Percentiles rank a stretch among this genome's conserved stretches.
Evolutionary conservation across 2,888 invertebrate genomes (phyloP).

Genomic region (Tinea trinotella): DNA sequence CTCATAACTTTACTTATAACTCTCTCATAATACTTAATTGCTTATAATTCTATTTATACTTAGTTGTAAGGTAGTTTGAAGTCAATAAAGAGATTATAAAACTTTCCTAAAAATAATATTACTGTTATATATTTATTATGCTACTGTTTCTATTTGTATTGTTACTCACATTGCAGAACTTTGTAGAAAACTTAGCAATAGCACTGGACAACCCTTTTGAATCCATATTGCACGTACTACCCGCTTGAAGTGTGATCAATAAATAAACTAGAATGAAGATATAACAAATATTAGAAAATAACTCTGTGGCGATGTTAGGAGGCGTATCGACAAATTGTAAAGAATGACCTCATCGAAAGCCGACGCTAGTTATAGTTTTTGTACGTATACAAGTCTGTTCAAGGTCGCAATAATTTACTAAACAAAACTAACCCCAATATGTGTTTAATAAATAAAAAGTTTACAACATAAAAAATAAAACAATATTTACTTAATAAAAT

Average conservation of each 20-base stretch:
- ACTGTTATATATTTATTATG: too few species aligned
- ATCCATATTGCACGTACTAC: conserved; percentile 40
- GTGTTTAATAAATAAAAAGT: too few species aligned
- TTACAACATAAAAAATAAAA: conserved; percentile 6
- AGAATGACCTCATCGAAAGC: conserved; percentile 9
- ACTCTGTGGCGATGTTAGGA: not conserved
- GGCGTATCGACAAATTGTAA: not conserved
- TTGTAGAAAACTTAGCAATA: conserved; percentile 54
- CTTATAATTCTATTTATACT: too few species aligned
- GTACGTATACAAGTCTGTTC: too few species aligned
- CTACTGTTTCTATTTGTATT: too few species aligned
- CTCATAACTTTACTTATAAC: too few species aligned
- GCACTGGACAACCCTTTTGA: conserved; percentile 44
- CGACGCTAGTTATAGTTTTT: not conserved
- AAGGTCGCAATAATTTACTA: not conserved
- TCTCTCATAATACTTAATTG: too few species aligned
- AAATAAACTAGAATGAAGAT: conserved; percentile 35
- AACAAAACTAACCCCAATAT: conserved; percentile 10
- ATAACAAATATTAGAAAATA: not conserved
- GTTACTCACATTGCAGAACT: conserved; percentile 65
- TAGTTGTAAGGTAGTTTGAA: too few species aligned
- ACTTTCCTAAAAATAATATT: too few species aligned
- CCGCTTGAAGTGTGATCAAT: conserved; percentile 31
- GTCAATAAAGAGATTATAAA: too few species aligned
- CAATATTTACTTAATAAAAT: not conserved